phyloP scores from a whole-genome alignment of 2,113 vertebrate genomes.

The Myanophis thanlyinensis region DNA sequence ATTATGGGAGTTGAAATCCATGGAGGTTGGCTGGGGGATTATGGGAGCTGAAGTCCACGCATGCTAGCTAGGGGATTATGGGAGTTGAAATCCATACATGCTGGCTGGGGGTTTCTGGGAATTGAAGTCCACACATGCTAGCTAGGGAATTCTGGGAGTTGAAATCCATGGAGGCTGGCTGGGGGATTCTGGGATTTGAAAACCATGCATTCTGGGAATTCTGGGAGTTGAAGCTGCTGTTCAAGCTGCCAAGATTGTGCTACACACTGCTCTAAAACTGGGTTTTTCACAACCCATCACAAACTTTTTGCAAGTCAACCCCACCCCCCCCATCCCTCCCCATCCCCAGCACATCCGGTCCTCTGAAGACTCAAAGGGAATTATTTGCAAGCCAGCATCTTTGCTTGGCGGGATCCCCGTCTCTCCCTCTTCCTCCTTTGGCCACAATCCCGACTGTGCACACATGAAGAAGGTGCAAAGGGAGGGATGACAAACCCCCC shows the following conservation, averaged over 20 bases:
- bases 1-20: no score
- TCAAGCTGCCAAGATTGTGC: not conserved
- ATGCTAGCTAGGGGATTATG: no score
- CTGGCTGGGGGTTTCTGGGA: no score
- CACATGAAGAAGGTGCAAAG: not conserved
- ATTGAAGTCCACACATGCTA: no score
- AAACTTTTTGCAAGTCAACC: not conserved
- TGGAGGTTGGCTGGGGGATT: accelerated
- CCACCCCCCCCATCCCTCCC: accelerated
- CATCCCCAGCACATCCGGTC: not conserved
- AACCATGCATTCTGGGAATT: no score
- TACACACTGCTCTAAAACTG: not conserved
- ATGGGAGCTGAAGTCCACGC: no score
- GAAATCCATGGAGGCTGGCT: no score
- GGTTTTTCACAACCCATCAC: not conserved
- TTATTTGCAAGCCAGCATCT: not conserved
- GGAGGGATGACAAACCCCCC: not conserved
- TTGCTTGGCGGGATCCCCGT: not conserved
- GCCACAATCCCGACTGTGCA: not conserved
- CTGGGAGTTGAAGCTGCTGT: not conserved
- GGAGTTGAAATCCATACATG: no score
- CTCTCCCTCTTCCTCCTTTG: not conserved
- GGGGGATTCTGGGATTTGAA: no score
- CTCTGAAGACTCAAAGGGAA: not conserved
- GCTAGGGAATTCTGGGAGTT: no score